phyloP scores from a whole-genome alignment of 2,113 vertebrate genomes.

The Meleagris gallopavo region DNA sequence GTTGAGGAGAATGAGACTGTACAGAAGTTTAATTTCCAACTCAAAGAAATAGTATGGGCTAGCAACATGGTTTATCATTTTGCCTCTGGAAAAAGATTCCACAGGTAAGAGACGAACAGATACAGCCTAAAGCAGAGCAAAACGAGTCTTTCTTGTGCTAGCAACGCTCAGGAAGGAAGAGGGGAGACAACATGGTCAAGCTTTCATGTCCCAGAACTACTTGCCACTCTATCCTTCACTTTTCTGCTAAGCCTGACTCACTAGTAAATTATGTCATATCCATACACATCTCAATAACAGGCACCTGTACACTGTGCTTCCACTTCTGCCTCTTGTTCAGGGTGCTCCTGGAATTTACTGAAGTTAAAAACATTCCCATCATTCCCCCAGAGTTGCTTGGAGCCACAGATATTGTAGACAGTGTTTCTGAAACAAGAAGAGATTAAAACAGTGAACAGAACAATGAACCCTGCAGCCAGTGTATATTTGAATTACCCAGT shows the following conservation, averaged over 20 bases:
- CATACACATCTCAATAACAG: background rate
- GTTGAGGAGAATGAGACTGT: background rate
- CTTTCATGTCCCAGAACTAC: background rate
- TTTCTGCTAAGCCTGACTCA: background rate
- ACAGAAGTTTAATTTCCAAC: background rate
- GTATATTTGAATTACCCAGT: background rate
- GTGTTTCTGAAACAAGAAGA: slow-evolving; percentile 85
- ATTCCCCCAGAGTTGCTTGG: slow-evolving; percentile 76
- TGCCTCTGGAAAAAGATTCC: background rate
- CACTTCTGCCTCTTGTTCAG: background rate
- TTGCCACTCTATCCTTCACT: background rate
- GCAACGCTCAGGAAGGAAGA: background rate
- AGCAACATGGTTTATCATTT: background rate
- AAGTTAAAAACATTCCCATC: slow-evolving; percentile 72
- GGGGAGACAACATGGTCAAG: background rate
- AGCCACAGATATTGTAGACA: slow-evolving; percentile 82
- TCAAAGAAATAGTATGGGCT: background rate
- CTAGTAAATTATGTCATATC: background rate
- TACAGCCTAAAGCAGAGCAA: background rate
- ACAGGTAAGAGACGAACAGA: background rate
- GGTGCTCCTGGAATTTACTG: slow-evolving; percentile 51
- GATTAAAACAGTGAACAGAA: slow-evolving; percentile 7
- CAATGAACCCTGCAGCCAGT: background rate
- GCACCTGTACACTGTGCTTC: slow-evolving; percentile 34
- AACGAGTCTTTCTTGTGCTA: background rate